Conservation (phyloP, 2,113 vertebrate species). For the Spilogale gracilis region DNA sequence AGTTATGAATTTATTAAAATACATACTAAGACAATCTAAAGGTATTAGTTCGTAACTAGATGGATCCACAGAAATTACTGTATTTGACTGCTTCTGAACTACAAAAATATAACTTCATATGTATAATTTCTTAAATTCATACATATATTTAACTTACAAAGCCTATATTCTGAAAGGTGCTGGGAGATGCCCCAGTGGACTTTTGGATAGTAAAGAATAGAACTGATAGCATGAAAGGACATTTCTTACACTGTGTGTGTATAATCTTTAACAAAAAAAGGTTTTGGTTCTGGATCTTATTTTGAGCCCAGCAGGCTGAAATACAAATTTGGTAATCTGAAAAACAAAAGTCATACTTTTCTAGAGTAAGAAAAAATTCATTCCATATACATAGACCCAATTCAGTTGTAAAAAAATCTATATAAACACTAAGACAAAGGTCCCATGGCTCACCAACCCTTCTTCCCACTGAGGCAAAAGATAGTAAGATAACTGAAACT, state of each 20-base stretch:
- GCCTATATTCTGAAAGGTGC: neutral
- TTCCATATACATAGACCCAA: neutral
- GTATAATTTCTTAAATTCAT: neutral
- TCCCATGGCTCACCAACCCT: neutral
- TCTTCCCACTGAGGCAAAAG: neutral
- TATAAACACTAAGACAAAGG: neutral
- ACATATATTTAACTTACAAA: neutral
- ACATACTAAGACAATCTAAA: neutral
- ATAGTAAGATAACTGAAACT: neutral
- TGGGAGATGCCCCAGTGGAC: neutral
- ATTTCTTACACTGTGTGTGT: neutral
- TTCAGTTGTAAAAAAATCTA: neutral
- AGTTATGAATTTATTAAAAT: neutral
- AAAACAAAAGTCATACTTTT: neutral
- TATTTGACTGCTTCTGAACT: neutral
- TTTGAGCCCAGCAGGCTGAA: neutral
- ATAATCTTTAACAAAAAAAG: neutral
- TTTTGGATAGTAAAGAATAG: neutral
- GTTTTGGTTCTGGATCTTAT: conserved; percentile 17
- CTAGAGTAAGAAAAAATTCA: neutral
- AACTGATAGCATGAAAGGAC: neutral
- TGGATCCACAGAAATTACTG: neutral
- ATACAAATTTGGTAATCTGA: neutral
- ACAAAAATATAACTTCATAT: neutral
- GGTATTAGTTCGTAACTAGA: neutral